A percentile compares a stretch with the other conserved stretches of the same genome.
phyloP scores from a whole-genome alignment of 2,797 vertebrate species.

The Toxotes lorentzi region DNA sequence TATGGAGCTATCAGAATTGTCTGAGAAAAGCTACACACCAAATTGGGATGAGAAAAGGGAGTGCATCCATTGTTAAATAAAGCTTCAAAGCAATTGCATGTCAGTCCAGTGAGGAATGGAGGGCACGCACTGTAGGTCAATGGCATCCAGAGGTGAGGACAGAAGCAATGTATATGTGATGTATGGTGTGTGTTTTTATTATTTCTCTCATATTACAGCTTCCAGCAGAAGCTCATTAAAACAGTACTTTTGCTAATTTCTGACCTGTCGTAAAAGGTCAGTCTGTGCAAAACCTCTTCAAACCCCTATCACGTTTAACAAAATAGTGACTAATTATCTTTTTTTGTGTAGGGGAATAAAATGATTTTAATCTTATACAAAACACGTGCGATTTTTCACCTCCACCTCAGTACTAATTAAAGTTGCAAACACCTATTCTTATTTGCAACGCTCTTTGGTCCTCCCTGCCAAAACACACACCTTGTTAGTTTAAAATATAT shows the following conservation, averaged over 20 bases:
- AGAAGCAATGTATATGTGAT: slow-evolving; percentile 22
- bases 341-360: background rate
- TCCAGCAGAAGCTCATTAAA: slow-evolving; percentile 40
- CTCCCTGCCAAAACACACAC: background rate
- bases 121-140: slow-evolving; percentile 44
- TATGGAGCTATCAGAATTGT: slow-evolving; percentile 63
- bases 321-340: slow-evolving; percentile 15
- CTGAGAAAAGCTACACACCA: slow-evolving; percentile 31
- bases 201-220: slow-evolving; percentile 29
- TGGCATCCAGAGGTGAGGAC: slow-evolving; percentile 35
- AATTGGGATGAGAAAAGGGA: slow-evolving; percentile 42
- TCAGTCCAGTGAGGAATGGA: slow-evolving; percentile 35
- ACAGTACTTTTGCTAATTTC: slow-evolving; percentile 29
- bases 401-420: background rate
- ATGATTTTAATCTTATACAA: slow-evolving; percentile 1
- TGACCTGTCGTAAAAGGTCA: slow-evolving; percentile 20
- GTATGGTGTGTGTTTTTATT: slow-evolving; percentile 23
- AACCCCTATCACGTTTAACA: background rate
- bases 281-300: slow-evolving; percentile 7
- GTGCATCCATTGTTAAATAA: slow-evolving; percentile 48
- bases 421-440: background rate
- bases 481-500: background rate
- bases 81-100: slow-evolving; percentile 42
- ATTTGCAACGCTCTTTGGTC: background rate
- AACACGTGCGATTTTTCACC: background rate